Percentiles rank a stretch among this genome's conserved stretches.
phyloP scores from a whole-genome alignment of 2,797 vertebrate species.

The Menidia menidia region DNA sequence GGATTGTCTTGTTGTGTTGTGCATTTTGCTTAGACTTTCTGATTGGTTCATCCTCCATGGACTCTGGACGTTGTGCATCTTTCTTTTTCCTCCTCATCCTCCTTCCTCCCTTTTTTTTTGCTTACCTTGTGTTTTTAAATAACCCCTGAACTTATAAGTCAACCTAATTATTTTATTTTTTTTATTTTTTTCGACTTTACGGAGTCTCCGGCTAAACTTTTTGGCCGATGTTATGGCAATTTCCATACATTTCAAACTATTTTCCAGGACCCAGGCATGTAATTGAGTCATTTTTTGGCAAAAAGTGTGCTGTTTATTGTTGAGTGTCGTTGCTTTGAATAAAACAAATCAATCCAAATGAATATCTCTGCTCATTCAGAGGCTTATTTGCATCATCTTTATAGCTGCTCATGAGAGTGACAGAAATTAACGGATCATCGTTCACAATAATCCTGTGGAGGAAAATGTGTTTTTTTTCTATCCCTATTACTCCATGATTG shows the following conservation, averaged over 20 bases:
- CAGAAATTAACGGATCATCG: slow-evolving; percentile 3
- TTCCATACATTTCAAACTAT: neutral
- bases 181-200: neutral
- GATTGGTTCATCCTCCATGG: neutral
- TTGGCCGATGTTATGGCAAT: neutral
- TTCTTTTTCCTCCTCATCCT: neutral
- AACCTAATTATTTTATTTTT: neutral
- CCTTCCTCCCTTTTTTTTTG: neutral
- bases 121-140: neutral
- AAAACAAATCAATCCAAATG: slow-evolving; percentile 40
- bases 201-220: neutral
- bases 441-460: neutral
- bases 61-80: neutral
- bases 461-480: slow-evolving; percentile 13
- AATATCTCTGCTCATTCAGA: slow-evolving; percentile 13
- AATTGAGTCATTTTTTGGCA: neutral
- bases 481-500: slow-evolving; percentile 22
- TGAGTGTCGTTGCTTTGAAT: slow-evolving; percentile 18
- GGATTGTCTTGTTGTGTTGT: neutral
- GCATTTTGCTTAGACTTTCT: neutral
- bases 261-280: neutral
- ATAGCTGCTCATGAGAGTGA: slow-evolving; percentile 29
- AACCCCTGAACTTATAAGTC: neutral
- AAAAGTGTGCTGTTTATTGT: slow-evolving; percentile 17
- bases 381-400: slow-evolving; percentile 19